Conservation (phyloP, 1,140 invertebrate genomes). For the Eueides isabella region DNA sequence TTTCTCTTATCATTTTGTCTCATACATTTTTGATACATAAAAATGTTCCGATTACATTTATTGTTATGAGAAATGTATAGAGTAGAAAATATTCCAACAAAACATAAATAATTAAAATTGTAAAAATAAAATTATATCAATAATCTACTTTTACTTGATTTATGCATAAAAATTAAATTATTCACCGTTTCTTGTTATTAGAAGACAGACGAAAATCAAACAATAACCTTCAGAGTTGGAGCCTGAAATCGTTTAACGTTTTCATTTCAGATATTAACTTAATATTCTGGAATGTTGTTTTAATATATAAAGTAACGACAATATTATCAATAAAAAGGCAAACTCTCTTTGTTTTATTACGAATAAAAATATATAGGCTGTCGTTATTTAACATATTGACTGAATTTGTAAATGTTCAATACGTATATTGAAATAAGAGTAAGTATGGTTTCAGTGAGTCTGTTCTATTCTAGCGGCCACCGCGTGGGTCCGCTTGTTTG, state of each 20-base stretch:
- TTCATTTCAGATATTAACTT: neutral
- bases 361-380: neutral
- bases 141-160: neutral
- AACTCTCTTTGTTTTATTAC: neutral
- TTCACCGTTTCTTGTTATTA: conserved; percentile 8
- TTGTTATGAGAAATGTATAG: too few relatives aligned
- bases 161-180: neutral
- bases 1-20: too few relatives aligned
- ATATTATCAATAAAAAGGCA: neutral
- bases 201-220: conserved; percentile 8
- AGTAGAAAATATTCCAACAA: neutral
- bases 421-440: neutral
- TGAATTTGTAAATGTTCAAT: neutral
- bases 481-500: too few relatives aligned
- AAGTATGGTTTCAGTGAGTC: neutral
- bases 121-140: neutral
- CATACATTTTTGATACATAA: too few relatives aligned
- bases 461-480: too few relatives aligned
- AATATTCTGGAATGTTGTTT: neutral
- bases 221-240: neutral
- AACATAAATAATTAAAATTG: neutral
- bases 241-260: conserved; percentile 7
- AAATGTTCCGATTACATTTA: too few relatives aligned
- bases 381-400: neutral
- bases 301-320: neutral